Percentiles rank a stretch among this genome's conserved stretches.
phyloP scores from a whole-genome alignment of 2,797 vertebrate genomes.

The Meriones psammophilus region DNA sequence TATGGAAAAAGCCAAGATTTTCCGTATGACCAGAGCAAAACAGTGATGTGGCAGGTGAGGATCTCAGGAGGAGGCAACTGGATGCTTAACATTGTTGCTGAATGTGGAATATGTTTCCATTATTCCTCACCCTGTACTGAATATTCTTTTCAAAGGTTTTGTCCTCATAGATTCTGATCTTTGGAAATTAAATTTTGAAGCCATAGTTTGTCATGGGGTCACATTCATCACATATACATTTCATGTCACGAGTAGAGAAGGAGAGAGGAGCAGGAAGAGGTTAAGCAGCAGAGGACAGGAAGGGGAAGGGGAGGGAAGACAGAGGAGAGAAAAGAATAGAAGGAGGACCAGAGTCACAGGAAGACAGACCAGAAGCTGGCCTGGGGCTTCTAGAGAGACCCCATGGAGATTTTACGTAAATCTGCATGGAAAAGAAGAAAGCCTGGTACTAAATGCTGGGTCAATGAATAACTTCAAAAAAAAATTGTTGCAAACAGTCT shows the following conservation, averaged over 20 bases:
- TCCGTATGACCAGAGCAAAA: neutral
- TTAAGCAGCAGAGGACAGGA: neutral
- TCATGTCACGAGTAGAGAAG: neutral
- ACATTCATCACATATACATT: neutral
- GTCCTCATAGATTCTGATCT: conserved; percentile 14
- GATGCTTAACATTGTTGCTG: neutral
- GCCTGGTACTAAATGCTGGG: neutral
- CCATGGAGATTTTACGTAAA: neutral
- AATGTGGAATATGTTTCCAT: neutral
- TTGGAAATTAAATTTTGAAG: conserved; percentile 69
- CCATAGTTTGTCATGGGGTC: neutral
- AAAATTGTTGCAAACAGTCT: neutral
- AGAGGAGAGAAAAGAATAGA: neutral
- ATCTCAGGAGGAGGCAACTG: neutral
- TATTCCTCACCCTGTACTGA: neutral
- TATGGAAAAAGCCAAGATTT: conserved; percentile 19
- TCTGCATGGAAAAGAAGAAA: neutral
- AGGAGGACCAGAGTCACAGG: neutral
- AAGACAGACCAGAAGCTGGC: too few species aligned
- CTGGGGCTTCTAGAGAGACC: neutral
- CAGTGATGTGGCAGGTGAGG: neutral
- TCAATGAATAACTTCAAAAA: neutral
- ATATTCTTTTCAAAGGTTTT: conserved; percentile 35
- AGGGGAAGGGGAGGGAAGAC: neutral
- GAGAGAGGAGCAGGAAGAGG: neutral